phyloP scores from a whole-genome alignment of 2,888 invertebrate species.

The Brachycybe producta region DNA sequence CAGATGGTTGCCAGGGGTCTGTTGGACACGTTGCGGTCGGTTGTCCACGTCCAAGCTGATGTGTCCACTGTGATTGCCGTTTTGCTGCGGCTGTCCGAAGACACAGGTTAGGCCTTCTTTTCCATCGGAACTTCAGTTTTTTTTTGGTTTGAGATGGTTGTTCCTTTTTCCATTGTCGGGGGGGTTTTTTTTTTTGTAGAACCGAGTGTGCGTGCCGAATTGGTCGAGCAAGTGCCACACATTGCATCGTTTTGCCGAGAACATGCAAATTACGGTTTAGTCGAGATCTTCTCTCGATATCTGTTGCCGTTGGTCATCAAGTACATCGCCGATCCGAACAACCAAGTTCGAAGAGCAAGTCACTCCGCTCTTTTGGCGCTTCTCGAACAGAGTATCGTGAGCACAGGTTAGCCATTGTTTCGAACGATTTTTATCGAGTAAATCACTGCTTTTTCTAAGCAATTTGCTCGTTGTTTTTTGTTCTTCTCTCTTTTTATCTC shows the following conservation, averaged over 20 bases:
- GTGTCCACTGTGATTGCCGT: slow-evolving; percentile 40
- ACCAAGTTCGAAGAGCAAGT: slow-evolving; percentile 51
- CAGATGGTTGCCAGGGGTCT: slow-evolving; percentile 46
- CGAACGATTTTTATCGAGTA: slow-evolving; percentile 4
- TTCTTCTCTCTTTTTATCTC: too few relatives aligned
- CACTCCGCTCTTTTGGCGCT: slow-evolving; percentile 49
- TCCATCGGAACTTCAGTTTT: slow-evolving; percentile 21
- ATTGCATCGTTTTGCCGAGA: slow-evolving; percentile 49
- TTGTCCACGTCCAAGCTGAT: slow-evolving; percentile 34
- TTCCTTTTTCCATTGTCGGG: slow-evolving; percentile 10
- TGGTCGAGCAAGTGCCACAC: slow-evolving; percentile 53
- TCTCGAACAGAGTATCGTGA: slow-evolving; percentile 50
- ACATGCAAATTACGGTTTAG: slow-evolving; percentile 35
- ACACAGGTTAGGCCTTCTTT: slow-evolving; percentile 34
- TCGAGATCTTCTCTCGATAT: slow-evolving; percentile 43
- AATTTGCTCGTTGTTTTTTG: too few relatives aligned
- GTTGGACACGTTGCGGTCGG: slow-evolving; percentile 43
- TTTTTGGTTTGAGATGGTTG: neutral
- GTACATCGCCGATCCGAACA: slow-evolving; percentile 47
- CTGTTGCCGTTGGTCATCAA: slow-evolving; percentile 49
- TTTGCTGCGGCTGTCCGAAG: slow-evolving; percentile 38
- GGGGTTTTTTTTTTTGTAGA: slow-evolving; percentile 38
- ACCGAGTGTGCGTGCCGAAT: slow-evolving; percentile 44
- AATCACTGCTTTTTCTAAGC: neutral
- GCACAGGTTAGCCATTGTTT: slow-evolving; percentile 29